phyloP scores from a whole-genome alignment of 2,888 invertebrate genomes.

The Phlogophora meticulosa region DNA sequence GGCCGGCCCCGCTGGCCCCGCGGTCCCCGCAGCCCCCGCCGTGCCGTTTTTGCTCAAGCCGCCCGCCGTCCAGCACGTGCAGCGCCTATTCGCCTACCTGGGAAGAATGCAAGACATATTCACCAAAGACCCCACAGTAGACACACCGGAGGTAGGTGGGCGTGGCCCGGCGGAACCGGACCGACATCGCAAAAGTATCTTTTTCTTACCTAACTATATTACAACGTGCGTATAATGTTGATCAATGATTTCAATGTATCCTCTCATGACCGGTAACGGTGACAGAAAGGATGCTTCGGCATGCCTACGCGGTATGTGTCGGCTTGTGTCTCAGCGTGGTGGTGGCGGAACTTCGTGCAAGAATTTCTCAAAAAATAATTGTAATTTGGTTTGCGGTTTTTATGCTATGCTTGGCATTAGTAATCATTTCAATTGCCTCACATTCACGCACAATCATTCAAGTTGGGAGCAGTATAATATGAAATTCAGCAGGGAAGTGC shows the following conservation, averaged over 20 bases:
- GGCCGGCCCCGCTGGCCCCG: not conserved
- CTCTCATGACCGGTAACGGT: not conserved
- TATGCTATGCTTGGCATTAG: constrained; percentile 46
- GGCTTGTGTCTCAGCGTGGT: constrained; percentile 25
- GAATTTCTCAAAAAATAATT: constrained; percentile 30
- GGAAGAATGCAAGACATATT: constrained; percentile 9
- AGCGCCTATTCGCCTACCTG: constrained; percentile 10
- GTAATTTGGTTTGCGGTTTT: constrained; percentile 40
- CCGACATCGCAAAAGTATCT: constrained; percentile 42
- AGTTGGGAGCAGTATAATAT: constrained; percentile 15
- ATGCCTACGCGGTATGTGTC: constrained; percentile 21
- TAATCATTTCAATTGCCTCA: constrained; percentile 38
- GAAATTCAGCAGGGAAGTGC: constrained; percentile 20
- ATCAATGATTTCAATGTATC: constrained; percentile 12
- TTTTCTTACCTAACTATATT: constrained; percentile 1
- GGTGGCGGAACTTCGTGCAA: constrained; percentile 20
- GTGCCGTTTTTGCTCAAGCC: constrained; percentile 37
- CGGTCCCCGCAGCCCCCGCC: not conserved
- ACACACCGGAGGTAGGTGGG: constrained; percentile 51
- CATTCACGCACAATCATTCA: constrained; percentile 37
- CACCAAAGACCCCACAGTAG: constrained; percentile 15
- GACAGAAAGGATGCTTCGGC: constrained; percentile 44
- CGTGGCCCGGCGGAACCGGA: constrained; percentile 16
- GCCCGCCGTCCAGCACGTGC: constrained; percentile 3
- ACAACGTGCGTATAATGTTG: constrained; percentile 15